Base-by-base conservation (phyloP, 2,888 invertebrate genomes). In the Dorcus hopei region DNA sequence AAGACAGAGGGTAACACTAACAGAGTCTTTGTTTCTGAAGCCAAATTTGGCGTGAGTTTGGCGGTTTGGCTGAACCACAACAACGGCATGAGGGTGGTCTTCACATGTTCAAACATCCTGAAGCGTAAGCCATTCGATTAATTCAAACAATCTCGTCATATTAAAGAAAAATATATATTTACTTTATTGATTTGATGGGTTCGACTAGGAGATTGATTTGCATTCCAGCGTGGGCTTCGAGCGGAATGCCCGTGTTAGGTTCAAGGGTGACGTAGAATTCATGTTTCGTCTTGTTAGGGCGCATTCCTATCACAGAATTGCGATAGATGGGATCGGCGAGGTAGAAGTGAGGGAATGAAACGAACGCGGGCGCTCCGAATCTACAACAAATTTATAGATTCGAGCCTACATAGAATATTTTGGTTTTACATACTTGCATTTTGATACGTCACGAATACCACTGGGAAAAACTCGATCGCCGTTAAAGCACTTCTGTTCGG, bases 271-370 rank as follows among this genome's bases (percentile, higher is more conserved):
- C 71, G 8, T 77, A 76, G 75, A 91, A 88, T 72, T 85, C 83
- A 77, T 93, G 89, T 58, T 81, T 75, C 0, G 82, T 79, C 51
- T 83, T 79, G 0, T 83, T 79, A 0, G 94, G 91, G 0, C 80
- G 71, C 71, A 94, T 75, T 0, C 93, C 93, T 0, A 79, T 78
- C 0, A 95, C 80, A 41, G 82, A 82, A 56, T 82, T 70, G 8
- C 80, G 71, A 70, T 91, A 93, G 62, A 79, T 79, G 0, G 83
- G 81, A 77, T 92, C 90, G 0, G 88, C 86, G 69, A 88, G 75
- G 65, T 88, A 86, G 79, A 93, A 93, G 75, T 95, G 93, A 0
- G 95, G 94, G 68, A 87, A 85, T 0, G 91, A 89, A 23, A 92
- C 83, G 76, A 88, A 90, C 9, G 89, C 90, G 0, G 95, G 94